Evolutionary conservation across 2,888 invertebrate genomes (phyloP), one percentile per base, ranked within the genome.

Genomic region (Nymphalis urticae): DNA sequence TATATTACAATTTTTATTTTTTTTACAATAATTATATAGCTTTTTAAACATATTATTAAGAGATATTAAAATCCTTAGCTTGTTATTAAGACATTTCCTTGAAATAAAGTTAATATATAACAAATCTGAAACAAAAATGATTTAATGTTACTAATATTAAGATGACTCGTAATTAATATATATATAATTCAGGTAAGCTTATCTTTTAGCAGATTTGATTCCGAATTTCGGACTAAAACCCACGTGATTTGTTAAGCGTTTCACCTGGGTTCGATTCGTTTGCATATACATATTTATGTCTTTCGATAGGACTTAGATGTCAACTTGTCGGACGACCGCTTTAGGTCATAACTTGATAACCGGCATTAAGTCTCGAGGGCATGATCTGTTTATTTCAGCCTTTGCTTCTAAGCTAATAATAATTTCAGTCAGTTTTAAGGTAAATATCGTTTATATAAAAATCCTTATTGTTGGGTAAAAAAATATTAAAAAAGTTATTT

Each of bases 341-440:
- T 59, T 48, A 60, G 60, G 51, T 66, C 60, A 62, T 66, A 66
- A 66, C 53, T 66, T 63, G 59, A 70, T 66, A 66, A 70, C 53
- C 66, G 62, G 51, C 36, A 48, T 59, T 65, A 58, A 60, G 32
- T 50, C 66, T 17, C 66, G 36, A 24, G 59, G 70, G 60, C 59
- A 65, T 51, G 42, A 59, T 65, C 59, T 36, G 65, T 60, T 65
- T 65, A 65, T 65, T 60, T 65, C 54, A 32, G 54, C 27, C 17
- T 54, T 56, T 32, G 54, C 27, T 56, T 56, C 32, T 56, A 56
- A 32, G 17, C 54, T 27, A n/a, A 56, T 13, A 13, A 42, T 56
- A 56, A 56, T 56, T 56, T 32, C 27, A 27, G 54, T n/a, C 54
- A 32, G n/a, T 56, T 32, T 56, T 17, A 56, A 27, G 53, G 32